These are phyloP conservation scores for Gopherus evgoodei DNA, from an alignment of 2,113 vertebrate genomes.

Conservation along the genomic window DNA sequence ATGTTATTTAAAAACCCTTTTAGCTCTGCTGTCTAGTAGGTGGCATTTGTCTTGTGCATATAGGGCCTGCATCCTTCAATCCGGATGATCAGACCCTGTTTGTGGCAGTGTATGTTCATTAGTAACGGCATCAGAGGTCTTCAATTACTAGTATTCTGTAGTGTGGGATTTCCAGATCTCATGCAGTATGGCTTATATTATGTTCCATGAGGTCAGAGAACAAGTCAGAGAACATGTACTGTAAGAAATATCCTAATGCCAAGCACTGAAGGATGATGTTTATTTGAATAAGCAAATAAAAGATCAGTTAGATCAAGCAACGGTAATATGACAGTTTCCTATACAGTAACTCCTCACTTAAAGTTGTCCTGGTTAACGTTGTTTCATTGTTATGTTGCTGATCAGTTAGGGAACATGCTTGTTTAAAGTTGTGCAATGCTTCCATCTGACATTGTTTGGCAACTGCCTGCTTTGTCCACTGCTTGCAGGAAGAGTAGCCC, in stretches of 20 bases:
- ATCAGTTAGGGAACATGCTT: too few species aligned
- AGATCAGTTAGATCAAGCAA: background rate
- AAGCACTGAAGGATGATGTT: background rate
- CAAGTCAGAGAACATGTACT: background rate
- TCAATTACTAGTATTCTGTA: accelerated
- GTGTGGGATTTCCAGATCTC: background rate
- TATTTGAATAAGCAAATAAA: background rate
- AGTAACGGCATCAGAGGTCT: background rate
- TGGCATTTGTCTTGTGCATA: background rate
- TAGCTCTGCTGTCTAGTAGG: background rate
- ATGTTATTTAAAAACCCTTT: background rate
- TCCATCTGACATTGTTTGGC: too few species aligned
- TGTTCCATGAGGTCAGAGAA: background rate
- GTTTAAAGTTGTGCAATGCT: too few species aligned
- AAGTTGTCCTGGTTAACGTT: too few species aligned
- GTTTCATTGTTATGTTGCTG: too few species aligned
- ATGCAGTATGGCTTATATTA: background rate
- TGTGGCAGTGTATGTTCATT: background rate
- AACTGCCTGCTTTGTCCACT: too few species aligned
- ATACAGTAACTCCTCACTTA: too few species aligned
- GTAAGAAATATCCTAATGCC: background rate
- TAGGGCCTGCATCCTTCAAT: background rate
- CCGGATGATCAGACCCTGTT: background rate
- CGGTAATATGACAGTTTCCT: background rate
- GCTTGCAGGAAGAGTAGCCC: too few species aligned